phyloP scores from a whole-genome alignment of 2,113 vertebrate species.

The Acanthisitta chloris region DNA sequence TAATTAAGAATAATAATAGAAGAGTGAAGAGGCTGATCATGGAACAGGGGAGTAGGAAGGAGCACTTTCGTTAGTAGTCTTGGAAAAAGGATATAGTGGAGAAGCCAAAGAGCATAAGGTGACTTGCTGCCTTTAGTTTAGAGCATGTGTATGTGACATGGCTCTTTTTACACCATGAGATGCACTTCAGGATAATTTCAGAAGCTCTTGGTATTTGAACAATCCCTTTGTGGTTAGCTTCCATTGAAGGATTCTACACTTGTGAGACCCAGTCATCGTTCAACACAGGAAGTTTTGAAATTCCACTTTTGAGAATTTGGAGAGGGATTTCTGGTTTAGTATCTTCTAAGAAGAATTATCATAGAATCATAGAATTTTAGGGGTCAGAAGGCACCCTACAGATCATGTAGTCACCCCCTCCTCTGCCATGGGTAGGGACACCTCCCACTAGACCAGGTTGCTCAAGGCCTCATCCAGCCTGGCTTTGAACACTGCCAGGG shows the following conservation, averaged over 20 bases:
- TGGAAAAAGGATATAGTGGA: background rate
- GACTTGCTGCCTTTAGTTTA: background rate
- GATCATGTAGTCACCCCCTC: no score
- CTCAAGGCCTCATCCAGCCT: no score
- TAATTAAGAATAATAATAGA: background rate
- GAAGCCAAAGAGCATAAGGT: background rate
- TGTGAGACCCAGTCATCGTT: background rate
- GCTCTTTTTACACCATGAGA: background rate
- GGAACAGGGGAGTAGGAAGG: background rate
- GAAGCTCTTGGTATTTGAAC: background rate
- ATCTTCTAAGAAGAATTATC: background rate
- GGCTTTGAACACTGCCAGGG: no score
- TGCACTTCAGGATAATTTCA: background rate
- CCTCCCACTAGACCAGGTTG: no score
- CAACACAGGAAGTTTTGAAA: background rate
- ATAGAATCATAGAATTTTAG: no score
- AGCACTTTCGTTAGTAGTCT: background rate
- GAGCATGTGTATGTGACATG: background rate
- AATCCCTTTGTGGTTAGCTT: background rate
- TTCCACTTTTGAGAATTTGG: background rate
- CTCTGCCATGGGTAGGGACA: no score
- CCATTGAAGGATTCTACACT: background rate
- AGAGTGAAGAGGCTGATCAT: background rate
- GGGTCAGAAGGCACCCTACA: no score
- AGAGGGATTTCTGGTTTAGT: background rate